Evolutionary conservation across 2,113 vertebrate genomes (phyloP), one percentile per base, ranked within the genome.

Genomic region (Numida meleagris): DNA sequence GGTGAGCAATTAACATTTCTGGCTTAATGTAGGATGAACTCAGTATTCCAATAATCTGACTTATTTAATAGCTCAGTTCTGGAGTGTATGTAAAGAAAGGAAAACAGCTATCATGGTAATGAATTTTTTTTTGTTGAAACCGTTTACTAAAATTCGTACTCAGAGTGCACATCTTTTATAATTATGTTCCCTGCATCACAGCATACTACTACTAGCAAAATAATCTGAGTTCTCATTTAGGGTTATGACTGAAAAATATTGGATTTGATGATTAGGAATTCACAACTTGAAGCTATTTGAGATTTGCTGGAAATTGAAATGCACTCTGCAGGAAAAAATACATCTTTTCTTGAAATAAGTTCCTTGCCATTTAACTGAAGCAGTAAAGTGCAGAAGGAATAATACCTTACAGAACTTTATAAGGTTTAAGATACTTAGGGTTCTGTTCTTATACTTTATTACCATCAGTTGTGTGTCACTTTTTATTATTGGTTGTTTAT

Each of bases 201-300:
- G 24, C 20, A 34, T 71, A 33, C 40, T 79, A 19, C 38, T 83
- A n/a, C 16, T 16, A 75, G 11, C 42, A 74, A 59, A 81, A 75
- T 66, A 82, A 86, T 38, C 66, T 79, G 34, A 75, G 10, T 70
- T 83, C 36, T 78, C 68, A 58, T 83, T 92, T 59, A 76, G 33
- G 9, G 3, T 82, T 88, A 68, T 88, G 66, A 19, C 46, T 90
- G 34, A 91, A 94, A 94, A 91, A 91, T 91, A 88, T 27, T 81
- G 27, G 19, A 88, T 90, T 93, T 6, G 14, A 10, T 82, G 4
- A 91, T 81, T 51, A 86, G 9, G 24, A 93, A 73, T 86, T 93
- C 53, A 78, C 68, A 94, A 82, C 27, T 53, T 86, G 62, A 67
- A 88, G 33, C 17, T 76, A 14, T 88, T 72, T 75, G 43, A 89